Evolutionary conservation across 2,888 invertebrate species (phyloP).

Genomic region (Ichneumoninae sp.): DNA sequence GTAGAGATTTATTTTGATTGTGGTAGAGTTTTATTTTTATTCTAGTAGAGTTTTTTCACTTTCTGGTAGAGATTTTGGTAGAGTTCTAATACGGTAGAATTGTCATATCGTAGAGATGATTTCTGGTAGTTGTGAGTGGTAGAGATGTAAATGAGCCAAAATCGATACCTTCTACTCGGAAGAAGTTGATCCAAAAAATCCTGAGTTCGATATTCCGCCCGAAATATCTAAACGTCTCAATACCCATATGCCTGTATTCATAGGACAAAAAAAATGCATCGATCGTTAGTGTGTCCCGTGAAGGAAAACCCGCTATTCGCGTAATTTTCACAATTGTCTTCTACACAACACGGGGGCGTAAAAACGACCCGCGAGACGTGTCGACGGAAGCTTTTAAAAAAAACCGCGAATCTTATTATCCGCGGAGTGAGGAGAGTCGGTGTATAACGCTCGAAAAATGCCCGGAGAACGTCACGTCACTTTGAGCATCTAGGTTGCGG

Average conservation of each 20-base stretch:
- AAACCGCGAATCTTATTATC: constrained; percentile 7
- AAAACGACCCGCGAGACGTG: background rate
- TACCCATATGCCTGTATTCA: background rate
- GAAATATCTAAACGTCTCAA: background rate
- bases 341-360: background rate
- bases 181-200: no score
- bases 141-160: no score
- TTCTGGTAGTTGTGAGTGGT: no score
- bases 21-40: no score
- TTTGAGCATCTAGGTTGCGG: constrained; percentile 60
- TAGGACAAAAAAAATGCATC: no score
- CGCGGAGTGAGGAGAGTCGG: background rate
- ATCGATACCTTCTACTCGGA: no score
- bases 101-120: no score
- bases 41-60: no score
- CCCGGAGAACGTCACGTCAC: constrained; percentile 54
- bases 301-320: background rate
- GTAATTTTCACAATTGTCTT: background rate
- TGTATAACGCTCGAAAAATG: constrained; percentile 38
- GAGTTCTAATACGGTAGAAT: no score
- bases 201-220: no score
- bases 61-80: no score
- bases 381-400: background rate
- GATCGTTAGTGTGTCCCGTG: background rate
- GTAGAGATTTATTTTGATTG: no score